A percentile compares a stretch with the other conserved stretches of the same genome.
Evolutionary conservation across 2,888 invertebrate genomes (phyloP).

Genomic region (Cataglyphis altisquamis): DNA sequence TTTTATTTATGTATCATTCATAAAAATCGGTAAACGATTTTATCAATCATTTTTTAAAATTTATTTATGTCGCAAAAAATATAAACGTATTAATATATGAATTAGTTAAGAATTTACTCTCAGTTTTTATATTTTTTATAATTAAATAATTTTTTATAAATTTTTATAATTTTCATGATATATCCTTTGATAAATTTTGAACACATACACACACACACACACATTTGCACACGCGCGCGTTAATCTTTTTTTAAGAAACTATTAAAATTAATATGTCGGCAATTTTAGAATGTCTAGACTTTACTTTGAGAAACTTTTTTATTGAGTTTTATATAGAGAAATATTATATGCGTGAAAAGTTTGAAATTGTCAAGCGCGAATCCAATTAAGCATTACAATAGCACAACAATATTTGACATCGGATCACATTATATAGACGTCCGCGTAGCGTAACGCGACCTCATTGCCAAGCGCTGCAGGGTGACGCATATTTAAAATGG

Average conservation of each 20-base stretch:
- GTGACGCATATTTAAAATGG: constrained; percentile 67
- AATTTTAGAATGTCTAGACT: neutral
- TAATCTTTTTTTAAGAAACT: neutral
- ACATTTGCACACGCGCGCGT: neutral
- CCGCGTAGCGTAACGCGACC: constrained; percentile 37
- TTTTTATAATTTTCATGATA: neutral
- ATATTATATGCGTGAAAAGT: constrained; percentile 37
- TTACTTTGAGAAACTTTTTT: neutral
- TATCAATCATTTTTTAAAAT: neutral
- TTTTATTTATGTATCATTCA: neutral
- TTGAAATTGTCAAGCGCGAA: constrained; percentile 16
- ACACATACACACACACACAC: neutral
- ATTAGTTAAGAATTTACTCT: neutral
- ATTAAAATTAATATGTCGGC: constrained; percentile 10
- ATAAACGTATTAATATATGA: neutral
- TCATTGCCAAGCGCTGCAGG: constrained; percentile 46
- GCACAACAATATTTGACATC: constrained; percentile 38
- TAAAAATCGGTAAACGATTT: neutral
- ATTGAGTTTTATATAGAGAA: constrained; percentile 1
- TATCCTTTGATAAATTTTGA: neutral
- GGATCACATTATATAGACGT: constrained; percentile 38
- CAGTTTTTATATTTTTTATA: neutral
- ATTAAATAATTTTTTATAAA: no score
- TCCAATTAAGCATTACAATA: constrained; percentile 43
- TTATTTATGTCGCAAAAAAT: neutral